Conservation (phyloP, 2,113 vertebrate genomes). For the Poeciliopsis retropinna region DNA sequence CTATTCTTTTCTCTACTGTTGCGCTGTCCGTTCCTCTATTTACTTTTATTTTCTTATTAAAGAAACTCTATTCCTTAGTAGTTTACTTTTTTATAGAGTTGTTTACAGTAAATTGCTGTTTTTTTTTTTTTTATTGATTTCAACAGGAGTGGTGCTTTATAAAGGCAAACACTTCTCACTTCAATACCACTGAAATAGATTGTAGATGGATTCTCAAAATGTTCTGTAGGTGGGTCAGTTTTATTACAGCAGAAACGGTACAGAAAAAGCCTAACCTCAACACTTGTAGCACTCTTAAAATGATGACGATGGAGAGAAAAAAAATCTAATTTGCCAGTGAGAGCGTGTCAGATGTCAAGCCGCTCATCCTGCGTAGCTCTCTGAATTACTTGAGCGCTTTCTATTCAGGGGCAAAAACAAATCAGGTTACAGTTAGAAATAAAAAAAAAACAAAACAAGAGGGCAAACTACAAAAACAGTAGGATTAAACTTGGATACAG, state of each 20-base stretch:
- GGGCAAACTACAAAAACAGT: background rate
- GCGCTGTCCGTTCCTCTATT: too few relatives aligned
- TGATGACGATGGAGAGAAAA: slow-evolving; percentile 38
- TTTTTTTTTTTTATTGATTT: background rate
- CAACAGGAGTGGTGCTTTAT: background rate
- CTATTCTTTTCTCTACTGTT: too few relatives aligned
- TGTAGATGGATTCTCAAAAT: background rate
- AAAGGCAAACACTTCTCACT: background rate
- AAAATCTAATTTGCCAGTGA: slow-evolving; percentile 33
- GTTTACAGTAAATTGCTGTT: background rate
- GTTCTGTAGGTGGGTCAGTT: background rate
- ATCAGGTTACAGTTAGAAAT: too few relatives aligned
- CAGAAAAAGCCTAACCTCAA: slow-evolving; percentile 23
- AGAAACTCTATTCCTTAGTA: too few relatives aligned
- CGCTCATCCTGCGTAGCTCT: slow-evolving; percentile 33
- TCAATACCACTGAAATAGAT: background rate
- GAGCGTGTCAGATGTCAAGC: slow-evolving; percentile 44
- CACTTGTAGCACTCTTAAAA: slow-evolving; percentile 16
- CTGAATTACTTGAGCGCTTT: slow-evolving; percentile 22
- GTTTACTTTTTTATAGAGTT: too few relatives aligned
- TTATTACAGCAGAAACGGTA: slow-evolving; percentile 26
- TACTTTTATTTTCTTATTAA: too few relatives aligned
- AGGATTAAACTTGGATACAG: slow-evolving; percentile 1
- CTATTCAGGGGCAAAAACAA: slow-evolving; percentile 41
- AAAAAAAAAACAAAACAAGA: background rate